Evolutionary conservation across 1,140 invertebrate genomes (phyloP).

Genomic region (Drosophila pachea): DNA sequence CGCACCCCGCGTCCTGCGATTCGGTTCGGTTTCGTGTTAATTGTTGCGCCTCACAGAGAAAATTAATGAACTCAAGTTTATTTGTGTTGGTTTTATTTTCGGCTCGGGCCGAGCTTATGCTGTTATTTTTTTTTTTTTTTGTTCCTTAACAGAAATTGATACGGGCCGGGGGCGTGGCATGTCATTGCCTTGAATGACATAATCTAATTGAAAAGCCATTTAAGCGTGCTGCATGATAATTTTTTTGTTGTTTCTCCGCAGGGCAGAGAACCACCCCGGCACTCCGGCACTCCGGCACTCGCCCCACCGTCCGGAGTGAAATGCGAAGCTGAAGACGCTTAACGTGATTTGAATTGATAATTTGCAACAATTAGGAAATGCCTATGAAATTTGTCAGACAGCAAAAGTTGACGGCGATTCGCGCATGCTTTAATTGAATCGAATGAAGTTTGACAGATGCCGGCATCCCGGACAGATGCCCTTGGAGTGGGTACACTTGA

Average conservation of each 20-base stretch:
- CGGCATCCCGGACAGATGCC: not conserved
- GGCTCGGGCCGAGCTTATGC: slow-evolving; percentile 15
- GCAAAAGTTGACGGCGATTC: slow-evolving; percentile 11
- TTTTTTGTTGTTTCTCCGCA: slow-evolving; percentile 41
- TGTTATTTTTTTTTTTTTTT: slow-evolving; percentile 28
- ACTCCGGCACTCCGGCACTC: too few species aligned
- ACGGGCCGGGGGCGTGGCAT: slow-evolving; percentile 40
- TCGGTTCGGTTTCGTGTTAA: slow-evolving; percentile 71
- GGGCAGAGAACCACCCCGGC: not conserved
- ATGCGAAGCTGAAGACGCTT: slow-evolving; percentile 17
- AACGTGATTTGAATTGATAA: slow-evolving; percentile 77
- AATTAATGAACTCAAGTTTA: slow-evolving; percentile 76
- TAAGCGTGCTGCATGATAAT: slow-evolving; percentile 76
- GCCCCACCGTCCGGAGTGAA: not conserved
- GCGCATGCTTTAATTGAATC: slow-evolving; percentile 57
- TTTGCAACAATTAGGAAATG: slow-evolving; percentile 64
- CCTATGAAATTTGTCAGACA: slow-evolving; percentile 35
- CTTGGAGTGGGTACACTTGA: slow-evolving; percentile 3
- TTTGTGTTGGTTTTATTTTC: slow-evolving; percentile 46
- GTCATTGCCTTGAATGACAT: slow-evolving; percentile 66
- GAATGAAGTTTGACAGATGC: slow-evolving; percentile 48
- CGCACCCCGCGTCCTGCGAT: slow-evolving; percentile 1
- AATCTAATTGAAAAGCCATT: slow-evolving; percentile 77
- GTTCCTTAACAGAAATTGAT: slow-evolving; percentile 72
- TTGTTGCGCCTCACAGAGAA: slow-evolving; percentile 74